phyloP scores from a whole-genome alignment of 2,888 invertebrate species.

The Eupithecia tripunctaria region DNA sequence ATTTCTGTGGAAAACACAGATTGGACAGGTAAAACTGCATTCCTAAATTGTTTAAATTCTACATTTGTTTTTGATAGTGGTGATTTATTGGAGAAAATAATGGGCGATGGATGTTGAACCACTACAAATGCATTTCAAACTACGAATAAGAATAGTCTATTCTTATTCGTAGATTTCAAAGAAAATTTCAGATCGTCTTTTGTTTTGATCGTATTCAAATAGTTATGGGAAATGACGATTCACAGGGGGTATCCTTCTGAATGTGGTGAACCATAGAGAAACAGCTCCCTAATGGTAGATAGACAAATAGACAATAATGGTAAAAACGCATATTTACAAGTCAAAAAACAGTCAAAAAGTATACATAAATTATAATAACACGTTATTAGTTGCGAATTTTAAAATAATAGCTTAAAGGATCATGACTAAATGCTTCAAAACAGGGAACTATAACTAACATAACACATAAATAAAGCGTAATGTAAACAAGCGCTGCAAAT shows the following conservation, averaged over 20 bases:
- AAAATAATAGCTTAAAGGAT: neutral
- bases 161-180: too few relatives aligned
- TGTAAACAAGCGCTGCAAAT: constrained; percentile 3
- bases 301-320: too few relatives aligned
- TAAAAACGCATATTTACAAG: too few relatives aligned
- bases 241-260: too few relatives aligned
- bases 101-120: neutral
- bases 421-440: neutral
- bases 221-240: neutral
- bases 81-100: neutral
- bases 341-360: too few relatives aligned
- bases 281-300: neutral
- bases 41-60: neutral
- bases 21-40: neutral
- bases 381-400: neutral
- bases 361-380: too few relatives aligned
- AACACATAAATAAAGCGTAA: neutral
- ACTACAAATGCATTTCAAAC: neutral
- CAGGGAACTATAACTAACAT: neutral
- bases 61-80: neutral
- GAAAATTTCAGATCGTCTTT: neutral
- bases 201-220: neutral
- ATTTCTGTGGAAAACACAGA: constrained; percentile 12
- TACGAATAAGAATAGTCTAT: too few relatives aligned
- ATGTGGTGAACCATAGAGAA: neutral